Conservation (phyloP, 2,888 invertebrate species). For the Lypha dubia region DNA sequence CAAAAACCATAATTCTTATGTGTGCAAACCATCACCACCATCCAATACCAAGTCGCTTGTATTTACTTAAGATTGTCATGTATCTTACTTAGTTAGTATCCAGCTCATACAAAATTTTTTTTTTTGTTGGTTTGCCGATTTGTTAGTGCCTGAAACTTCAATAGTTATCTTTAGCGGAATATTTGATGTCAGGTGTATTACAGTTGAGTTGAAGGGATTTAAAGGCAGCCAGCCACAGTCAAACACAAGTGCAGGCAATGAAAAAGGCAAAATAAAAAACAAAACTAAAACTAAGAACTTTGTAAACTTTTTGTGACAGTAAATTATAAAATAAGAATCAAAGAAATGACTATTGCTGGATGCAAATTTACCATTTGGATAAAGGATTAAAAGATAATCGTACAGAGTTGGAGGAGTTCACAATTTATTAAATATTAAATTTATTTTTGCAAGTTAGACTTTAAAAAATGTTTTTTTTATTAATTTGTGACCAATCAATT, state of each 20-base stretch:
- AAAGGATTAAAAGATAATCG: background rate
- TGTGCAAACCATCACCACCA: conserved; percentile 14
- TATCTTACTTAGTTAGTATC: conserved; percentile 12
- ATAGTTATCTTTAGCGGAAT: conserved; percentile 62
- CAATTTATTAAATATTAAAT: background rate
- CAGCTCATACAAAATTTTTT: conserved; percentile 16
- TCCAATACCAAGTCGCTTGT: background rate
- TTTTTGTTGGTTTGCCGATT: conserved; percentile 11
- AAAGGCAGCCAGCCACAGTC: conserved; percentile 69
- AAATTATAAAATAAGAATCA: background rate
- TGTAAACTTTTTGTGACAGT: background rate
- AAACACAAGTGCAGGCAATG: background rate
- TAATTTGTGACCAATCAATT: too few species aligned
- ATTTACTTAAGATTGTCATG: conserved; percentile 15
- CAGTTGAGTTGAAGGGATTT: conserved; percentile 71
- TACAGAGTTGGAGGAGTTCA: background rate
- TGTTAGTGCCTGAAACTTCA: conserved; percentile 15
- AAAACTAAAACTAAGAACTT: background rate
- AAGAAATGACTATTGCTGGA: conserved; percentile 8
- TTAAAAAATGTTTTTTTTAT: background rate
- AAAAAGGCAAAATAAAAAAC: background rate
- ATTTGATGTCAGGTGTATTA: conserved; percentile 74
- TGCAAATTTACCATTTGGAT: background rate
- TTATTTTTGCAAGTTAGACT: background rate
- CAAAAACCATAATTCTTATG: conserved; percentile 54